Percentiles rank a stretch among this genome's conserved stretches.
Conservation (phyloP, 2,888 invertebrate species). For the Anthoptus insignis region DNA sequence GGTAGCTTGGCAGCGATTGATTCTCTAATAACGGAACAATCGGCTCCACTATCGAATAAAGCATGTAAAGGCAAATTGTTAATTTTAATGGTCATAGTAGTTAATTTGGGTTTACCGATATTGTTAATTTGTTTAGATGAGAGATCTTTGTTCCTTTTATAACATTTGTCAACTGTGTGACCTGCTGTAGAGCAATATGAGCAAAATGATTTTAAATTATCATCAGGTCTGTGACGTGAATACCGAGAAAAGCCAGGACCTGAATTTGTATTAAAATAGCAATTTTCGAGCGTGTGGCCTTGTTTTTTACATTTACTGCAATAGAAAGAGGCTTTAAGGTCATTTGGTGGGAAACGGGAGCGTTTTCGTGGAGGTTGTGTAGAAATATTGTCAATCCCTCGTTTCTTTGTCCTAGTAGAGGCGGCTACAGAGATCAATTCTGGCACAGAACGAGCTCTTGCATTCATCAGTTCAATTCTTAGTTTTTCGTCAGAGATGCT, state of each 20-base stretch:
- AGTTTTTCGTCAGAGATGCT: background rate
- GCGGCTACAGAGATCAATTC: conserved; percentile 1
- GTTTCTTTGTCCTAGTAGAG: background rate
- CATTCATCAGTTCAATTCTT: background rate
- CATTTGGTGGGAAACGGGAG: background rate
- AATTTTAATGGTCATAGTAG: background rate
- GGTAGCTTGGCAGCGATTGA: background rate
- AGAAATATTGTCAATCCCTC: background rate
- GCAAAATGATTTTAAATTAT: background rate
- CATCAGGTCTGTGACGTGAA: background rate
- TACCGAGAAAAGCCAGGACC: background rate
- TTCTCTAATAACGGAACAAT: conserved; percentile 15
- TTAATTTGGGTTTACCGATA: background rate
- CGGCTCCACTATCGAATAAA: background rate
- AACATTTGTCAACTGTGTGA: background rate
- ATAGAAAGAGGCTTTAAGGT: background rate
- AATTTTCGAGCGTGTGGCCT: background rate
- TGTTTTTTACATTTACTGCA: background rate
- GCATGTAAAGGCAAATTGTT: background rate
- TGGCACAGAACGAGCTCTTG: conserved; percentile 29
- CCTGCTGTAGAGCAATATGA: background rate
- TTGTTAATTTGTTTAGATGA: background rate
- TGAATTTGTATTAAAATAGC: background rate
- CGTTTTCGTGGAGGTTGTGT: background rate
- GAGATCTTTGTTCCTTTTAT: background rate